phyloP scores from a whole-genome alignment of 2,113 vertebrate species.

The Xiphophorus couchianus region DNA sequence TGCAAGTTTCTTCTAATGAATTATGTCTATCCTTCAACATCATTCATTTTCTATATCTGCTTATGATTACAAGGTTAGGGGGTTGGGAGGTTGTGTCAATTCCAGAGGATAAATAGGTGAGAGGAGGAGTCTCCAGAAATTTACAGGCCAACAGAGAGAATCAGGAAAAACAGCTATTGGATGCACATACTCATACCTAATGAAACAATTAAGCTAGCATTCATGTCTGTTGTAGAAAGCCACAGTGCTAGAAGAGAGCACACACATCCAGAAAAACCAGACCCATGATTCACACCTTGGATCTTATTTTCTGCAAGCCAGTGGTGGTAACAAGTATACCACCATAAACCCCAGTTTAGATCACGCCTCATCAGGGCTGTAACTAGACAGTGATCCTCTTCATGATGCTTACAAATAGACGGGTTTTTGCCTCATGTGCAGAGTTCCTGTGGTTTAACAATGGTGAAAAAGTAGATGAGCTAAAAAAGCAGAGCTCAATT shows the following conservation, averaged over 20 bases:
- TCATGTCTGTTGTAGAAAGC: not conserved
- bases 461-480: too few relatives aligned
- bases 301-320: not conserved
- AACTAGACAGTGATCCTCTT: not conserved
- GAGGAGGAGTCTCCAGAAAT: not conserved
- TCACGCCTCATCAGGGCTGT: not conserved
- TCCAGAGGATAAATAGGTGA: not conserved
- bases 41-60: not conserved
- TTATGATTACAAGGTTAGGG: not conserved
- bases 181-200: not conserved
- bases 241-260: too few relatives aligned
- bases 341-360: not conserved
- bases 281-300: not conserved
- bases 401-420: not conserved
- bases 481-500: too few relatives aligned
- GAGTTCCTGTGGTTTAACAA: too few relatives aligned
- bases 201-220: not conserved
- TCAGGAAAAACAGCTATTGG: not conserved
- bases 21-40: not conserved
- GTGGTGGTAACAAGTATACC: constrained; percentile 1
- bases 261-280: not conserved
- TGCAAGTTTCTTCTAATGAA: constrained; percentile 37
- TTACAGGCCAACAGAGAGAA: not conserved
- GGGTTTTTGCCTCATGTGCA: too few relatives aligned
- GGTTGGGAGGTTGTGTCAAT: too few relatives aligned